A percentile compares a stretch with the other conserved stretches of the same genome.
Conservation (phyloP, 2,113 vertebrate genomes). For the Hippocampus zosterae region DNA sequence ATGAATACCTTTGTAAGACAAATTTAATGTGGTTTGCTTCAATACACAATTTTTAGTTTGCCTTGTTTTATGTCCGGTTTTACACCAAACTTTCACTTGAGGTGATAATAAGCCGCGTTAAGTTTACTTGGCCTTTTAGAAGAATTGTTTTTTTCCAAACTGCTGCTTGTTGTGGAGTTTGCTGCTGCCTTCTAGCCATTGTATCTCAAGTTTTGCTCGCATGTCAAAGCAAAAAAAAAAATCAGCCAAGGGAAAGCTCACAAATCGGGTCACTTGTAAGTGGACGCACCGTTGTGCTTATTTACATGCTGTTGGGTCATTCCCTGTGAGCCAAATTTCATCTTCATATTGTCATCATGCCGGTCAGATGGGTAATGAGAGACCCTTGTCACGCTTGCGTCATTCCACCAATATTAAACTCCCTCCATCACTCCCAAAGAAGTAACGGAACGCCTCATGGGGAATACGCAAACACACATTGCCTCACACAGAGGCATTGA, state of each 20-base stretch:
- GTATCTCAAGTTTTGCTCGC: not conserved
- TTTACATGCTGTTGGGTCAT: not conserved
- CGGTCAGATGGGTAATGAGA: conserved; percentile 67
- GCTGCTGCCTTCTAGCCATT: not conserved
- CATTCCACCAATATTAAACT: conserved; percentile 63
- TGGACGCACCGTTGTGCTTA: not conserved
- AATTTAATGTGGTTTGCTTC: no score
- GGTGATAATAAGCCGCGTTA: no score
- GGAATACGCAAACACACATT: conserved; percentile 17
- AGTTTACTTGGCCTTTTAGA: no score
- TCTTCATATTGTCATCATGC: not conserved
- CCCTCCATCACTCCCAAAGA: conserved; percentile 47
- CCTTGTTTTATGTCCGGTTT: no score
- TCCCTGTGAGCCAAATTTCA: not conserved
- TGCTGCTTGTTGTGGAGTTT: not conserved
- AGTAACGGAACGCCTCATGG: conserved; percentile 49
- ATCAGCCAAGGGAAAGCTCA: not conserved
- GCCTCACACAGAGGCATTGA: conserved; percentile 38
- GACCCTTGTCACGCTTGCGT: conserved; percentile 60
- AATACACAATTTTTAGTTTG: no score
- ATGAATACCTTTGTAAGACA: no score
- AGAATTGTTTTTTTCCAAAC: no score
- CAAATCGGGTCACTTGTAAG: not conserved
- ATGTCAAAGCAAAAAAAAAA: not conserved
- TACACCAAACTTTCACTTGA: no score